Evolutionary conservation across 92 coral and sea anemone genomes (phyloP).

Genomic region (Palythoa heliodiscus): DNA sequence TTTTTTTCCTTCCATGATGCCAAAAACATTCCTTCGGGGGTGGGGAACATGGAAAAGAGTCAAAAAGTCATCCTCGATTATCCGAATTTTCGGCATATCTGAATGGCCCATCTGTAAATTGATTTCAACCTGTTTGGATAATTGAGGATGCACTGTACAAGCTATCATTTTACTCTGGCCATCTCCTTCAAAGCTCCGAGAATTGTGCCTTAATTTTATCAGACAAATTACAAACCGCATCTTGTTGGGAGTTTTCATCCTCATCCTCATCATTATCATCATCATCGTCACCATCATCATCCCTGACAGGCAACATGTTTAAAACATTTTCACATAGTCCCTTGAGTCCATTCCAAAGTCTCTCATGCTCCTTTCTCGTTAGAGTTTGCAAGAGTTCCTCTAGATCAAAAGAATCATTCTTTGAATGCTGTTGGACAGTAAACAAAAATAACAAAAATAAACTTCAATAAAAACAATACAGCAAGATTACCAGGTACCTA

Average conservation of each 20-base stretch:
- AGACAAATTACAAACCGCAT: conserved; percentile 24
- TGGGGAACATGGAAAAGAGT: no score
- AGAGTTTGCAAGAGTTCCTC: conserved; percentile 87
- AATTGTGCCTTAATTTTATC: not conserved
- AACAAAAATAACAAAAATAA: not conserved
- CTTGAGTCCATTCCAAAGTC: conserved; percentile 81
- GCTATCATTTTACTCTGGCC: no score
- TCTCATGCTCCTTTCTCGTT: conserved; percentile 80
- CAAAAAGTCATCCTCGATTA: no score
- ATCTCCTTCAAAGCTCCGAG: not conserved
- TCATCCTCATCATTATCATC: conserved; percentile 44
- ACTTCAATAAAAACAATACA: not conserved
- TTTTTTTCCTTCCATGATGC: no score
- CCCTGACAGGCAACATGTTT: conserved; percentile 50
- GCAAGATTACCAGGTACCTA: no score
- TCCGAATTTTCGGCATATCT: no score
- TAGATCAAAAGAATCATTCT: conserved; percentile 85
- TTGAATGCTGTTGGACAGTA: conserved; percentile 69
- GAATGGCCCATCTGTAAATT: no score
- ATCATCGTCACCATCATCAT: conserved; percentile 41
- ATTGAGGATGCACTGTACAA: no score
- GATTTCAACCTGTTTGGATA: no score
- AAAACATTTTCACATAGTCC: conserved; percentile 56
- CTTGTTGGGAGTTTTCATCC: conserved; percentile 35
- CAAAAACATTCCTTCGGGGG: no score